Conservation (phyloP, 2,113 vertebrate genomes). For the Noctilio leporinus region DNA sequence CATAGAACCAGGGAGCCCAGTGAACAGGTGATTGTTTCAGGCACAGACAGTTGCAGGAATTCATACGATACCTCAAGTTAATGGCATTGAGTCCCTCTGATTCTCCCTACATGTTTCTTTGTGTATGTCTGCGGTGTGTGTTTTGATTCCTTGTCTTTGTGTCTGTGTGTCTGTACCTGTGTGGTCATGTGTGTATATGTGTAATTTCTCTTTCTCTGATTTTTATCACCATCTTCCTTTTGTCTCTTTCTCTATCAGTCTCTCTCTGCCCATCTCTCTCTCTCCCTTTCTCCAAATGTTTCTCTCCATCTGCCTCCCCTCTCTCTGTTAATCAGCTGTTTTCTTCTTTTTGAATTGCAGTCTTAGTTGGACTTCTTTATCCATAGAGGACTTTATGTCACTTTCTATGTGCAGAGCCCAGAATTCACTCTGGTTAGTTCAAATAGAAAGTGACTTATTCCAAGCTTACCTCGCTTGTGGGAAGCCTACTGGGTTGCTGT, state of each 20-base stretch:
- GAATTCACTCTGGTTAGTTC: neutral
- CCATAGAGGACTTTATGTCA: neutral
- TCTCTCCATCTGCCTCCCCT: neutral
- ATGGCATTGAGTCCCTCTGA: neutral
- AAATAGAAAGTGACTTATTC: neutral
- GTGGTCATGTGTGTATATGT: neutral
- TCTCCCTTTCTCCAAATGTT: neutral
- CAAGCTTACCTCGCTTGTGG: neutral
- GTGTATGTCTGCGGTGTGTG: too few relatives aligned
- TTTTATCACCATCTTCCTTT: neutral
- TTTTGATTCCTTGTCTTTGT: neutral
- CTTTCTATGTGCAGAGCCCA: neutral
- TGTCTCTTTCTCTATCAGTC: neutral
- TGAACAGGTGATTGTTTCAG: neutral
- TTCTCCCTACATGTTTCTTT: neutral
- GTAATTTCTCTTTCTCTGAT: neutral
- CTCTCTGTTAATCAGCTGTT: neutral
- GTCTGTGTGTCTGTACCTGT: neutral
- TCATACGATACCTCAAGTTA: neutral
- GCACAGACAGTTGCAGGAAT: neutral
- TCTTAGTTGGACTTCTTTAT: neutral
- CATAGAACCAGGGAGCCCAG: neutral
- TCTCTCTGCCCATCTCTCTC: neutral
- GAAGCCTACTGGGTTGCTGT: neutral
- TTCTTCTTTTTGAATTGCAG: neutral